phyloP scores from a whole-genome alignment of 2,113 vertebrate genomes.

The Speoplatyrhinus poulsoni region DNA sequence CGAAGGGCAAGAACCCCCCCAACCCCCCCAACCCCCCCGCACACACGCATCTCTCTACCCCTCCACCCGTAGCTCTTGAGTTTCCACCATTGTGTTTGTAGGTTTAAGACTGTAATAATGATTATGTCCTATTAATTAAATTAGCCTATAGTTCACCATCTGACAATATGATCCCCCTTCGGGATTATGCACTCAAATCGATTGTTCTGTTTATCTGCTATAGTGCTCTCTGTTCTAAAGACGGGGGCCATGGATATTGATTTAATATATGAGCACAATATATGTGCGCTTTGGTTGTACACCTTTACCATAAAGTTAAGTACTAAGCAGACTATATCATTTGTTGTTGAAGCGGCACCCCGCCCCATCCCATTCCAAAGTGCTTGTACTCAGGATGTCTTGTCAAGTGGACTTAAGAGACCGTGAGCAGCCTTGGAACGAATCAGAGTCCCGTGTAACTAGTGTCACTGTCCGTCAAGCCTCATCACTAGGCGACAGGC shows the following conservation, averaged over 20 bases:
- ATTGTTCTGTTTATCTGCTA: slow-evolving; percentile 29
- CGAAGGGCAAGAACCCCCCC: slow-evolving; percentile 23
- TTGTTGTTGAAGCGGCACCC: neutral
- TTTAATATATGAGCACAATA: slow-evolving; percentile 28
- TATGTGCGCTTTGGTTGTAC: slow-evolving; percentile 42
- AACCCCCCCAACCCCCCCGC: neutral
- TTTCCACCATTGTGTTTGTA: slow-evolving; percentile 68
- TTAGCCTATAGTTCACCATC: slow-evolving; percentile 40
- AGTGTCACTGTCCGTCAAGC: slow-evolving; percentile 10
- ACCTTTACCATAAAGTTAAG: slow-evolving; percentile 11
- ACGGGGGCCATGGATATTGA: slow-evolving; percentile 16
- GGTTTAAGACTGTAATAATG: slow-evolving; percentile 40
- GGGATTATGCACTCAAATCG: slow-evolving; percentile 28
- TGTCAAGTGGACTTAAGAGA: neutral
- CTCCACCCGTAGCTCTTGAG: slow-evolving; percentile 18
- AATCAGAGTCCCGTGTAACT: slow-evolving; percentile 15
- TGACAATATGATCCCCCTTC: slow-evolving; percentile 30
- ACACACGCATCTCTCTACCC: too few species aligned
- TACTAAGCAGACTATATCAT: neutral
- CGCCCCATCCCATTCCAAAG: neutral
- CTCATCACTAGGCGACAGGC: slow-evolving; percentile 9
- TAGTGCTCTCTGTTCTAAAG: neutral
- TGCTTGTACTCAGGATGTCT: slow-evolving; percentile 28
- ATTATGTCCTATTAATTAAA: slow-evolving; percentile 48
- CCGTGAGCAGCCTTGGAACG: slow-evolving; percentile 1